Base-by-base conservation (phyloP, 2,797 vertebrate genomes). In the Triplophysa bombifrons region DNA sequence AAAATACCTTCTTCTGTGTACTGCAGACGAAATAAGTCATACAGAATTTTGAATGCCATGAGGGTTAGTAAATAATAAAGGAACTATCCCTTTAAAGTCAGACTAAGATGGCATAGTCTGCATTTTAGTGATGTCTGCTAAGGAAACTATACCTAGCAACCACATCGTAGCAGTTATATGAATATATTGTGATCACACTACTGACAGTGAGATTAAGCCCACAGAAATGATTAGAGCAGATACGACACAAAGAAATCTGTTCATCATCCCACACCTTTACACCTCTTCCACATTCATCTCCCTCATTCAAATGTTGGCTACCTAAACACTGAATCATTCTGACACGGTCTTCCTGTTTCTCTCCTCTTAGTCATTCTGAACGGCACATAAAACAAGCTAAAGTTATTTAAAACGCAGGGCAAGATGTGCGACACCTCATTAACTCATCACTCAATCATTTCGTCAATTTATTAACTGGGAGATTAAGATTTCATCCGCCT, bases 371-470 rank as follows among this genome's bases (percentile, higher is more conserved):
- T 64, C 48, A 75, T 20, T 27, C 22, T 68, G 38, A 44, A 56
- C 19, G 20, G 46, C 6, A 51, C 50, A 51, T 22, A 30, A 22
- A 38, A 82, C 85, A 88, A 85, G 83, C 41, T 60, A 80, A 72
- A 89, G 61, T 68, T 86, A 60, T 83, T 92, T 90, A 85, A 86
- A 87, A 90, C 88, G 82, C 85, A 60, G 34, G 84, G 87, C 88
- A 87, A 84, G 41, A 34, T 83, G 76, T 75, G 63, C 27, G 61
- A 81, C 82, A 85, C 72, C 86, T 91, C 84, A 89, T 91, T 85
- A 76, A 82, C 82, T 75, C 4, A 89, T 90, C 85, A 34, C 80
- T 89, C 85, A 86, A 86, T 89, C 67, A n/a, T 25, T 74, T 66
- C 79, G 87, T 89, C 89, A 74, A 87, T 90, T 83, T 58, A n/a